These are phyloP conservation scores for Aplochiton taeniatus DNA, from an alignment of 2,797 vertebrate species.

Conservation along the genomic window DNA sequence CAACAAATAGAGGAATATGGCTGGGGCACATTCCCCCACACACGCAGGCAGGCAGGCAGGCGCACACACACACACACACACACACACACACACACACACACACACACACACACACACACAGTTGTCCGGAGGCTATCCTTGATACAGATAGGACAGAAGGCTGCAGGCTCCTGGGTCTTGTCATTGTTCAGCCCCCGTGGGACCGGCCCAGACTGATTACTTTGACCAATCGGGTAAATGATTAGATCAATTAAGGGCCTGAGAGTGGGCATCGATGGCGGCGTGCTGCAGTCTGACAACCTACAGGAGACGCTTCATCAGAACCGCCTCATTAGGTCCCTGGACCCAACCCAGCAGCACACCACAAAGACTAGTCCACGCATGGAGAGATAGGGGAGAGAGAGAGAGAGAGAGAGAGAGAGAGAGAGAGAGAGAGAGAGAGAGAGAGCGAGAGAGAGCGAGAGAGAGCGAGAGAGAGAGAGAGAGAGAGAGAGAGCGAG, in stretches of 20 bases:
- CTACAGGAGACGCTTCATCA: constrained; percentile 71
- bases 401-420: constrained; percentile 48
- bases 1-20: too few relatives aligned
- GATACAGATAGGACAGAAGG: constrained; percentile 27
- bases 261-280: constrained; percentile 62
- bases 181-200: constrained; percentile 66
- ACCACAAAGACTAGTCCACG: constrained; percentile 40
- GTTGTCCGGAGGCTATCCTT: constrained; percentile 30
- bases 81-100: not conserved
- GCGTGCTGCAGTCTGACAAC: constrained; percentile 63
- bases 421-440: constrained; percentile 30
- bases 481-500: constrained; percentile 47
- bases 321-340: constrained; percentile 74
- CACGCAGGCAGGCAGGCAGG: not conserved
- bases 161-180: constrained; percentile 60
- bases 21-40: constrained; percentile 1
- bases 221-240: constrained; percentile 76
- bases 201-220: constrained; percentile 73
- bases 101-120: constrained; percentile 13
- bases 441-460: constrained; percentile 33
- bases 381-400: not conserved
- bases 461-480: constrained; percentile 23
- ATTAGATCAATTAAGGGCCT: constrained; percentile 78
- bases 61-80: not conserved
- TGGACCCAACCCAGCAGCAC: constrained; percentile 70